Evolutionary conservation across 2,113 vertebrate species (phyloP), one percentile per base, ranked within the genome.

Genomic region (Turdus rufiventris): DNA sequence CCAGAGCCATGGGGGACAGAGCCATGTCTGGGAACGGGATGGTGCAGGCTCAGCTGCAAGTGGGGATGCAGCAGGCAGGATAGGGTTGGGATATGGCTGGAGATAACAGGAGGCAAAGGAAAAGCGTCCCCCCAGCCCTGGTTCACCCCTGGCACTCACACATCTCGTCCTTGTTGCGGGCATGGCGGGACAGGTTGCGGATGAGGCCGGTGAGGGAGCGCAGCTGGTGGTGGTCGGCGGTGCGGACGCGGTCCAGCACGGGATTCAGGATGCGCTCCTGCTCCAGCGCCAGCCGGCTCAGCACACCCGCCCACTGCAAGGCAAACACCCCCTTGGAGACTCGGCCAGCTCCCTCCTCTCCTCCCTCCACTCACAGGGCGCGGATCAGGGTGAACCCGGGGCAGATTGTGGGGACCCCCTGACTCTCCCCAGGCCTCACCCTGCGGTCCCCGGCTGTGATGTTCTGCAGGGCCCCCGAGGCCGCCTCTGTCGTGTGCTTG

Each of bases 221-320:
- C 80, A 99, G 98, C 96, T 99, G 98, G 82, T 96, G 93, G 42
- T 99, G 98, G 76, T 98, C 98, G 3, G 98, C 97, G 0, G 98
- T 98, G 77, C 99, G 98, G 23, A 99, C 97, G 0, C 98, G 98
- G 94, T 99, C 99, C 88, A 99, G 94, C 63, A 99, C 98, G 1
- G 98, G 97, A 62, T 99, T 99, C 81, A 99, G 96, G 97, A 99
- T 98, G 68, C 98, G 97, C 96, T 99, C 99, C 97, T 99, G 99
- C 91, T 99, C 99, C 94, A 98, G 90, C 3, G 98, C 98, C 96
- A 99, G 98, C 40, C 97, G 95, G 94, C 98, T 99, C 96, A 99
- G 96, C 91, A 99, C 98, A 0, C 98, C 98, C 0, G 99, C 97
- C 99, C 99, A 99, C 99, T 99, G 92, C 47, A 1, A 62, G 60